Evolutionary conservation across 2,113 vertebrate species (phyloP).

Genomic region (Natator depressus): DNA sequence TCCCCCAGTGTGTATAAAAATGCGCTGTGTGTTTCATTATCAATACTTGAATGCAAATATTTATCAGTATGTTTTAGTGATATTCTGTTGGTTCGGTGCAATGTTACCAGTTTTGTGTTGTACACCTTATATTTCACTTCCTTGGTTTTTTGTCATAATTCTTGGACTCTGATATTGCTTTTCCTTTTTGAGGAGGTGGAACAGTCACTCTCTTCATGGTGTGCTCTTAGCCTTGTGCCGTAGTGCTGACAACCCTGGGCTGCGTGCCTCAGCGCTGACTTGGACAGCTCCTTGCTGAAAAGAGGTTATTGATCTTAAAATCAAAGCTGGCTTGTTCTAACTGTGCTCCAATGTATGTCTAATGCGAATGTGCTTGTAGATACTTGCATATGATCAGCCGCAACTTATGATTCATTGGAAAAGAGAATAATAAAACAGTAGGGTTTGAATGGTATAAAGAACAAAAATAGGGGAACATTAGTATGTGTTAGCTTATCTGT

Average conservation of each 20-base stretch:
- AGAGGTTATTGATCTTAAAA: not conserved
- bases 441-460: no score
- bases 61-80: accelerated
- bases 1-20: not conserved
- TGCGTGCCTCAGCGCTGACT: not conserved
- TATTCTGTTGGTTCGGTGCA: not conserved
- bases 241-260: not conserved
- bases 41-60: not conserved
- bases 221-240: not conserved
- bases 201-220: not conserved
- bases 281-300: not conserved
- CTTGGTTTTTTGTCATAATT: not conserved
- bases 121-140: not conserved
- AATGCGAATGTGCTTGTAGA: not conserved
- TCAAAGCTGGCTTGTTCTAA: not conserved
- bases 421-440: not conserved
- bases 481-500: no score
- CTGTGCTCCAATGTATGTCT: not conserved
- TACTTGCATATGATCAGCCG: not conserved
- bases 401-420: not conserved
- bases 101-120: not conserved
- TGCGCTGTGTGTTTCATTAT: not conserved
- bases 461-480: no score
- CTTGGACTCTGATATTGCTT: not conserved
- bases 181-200: not conserved